Conservation (phyloP, 2,113 vertebrate genomes). For the Boulengeromyrus knoepffleri region DNA sequence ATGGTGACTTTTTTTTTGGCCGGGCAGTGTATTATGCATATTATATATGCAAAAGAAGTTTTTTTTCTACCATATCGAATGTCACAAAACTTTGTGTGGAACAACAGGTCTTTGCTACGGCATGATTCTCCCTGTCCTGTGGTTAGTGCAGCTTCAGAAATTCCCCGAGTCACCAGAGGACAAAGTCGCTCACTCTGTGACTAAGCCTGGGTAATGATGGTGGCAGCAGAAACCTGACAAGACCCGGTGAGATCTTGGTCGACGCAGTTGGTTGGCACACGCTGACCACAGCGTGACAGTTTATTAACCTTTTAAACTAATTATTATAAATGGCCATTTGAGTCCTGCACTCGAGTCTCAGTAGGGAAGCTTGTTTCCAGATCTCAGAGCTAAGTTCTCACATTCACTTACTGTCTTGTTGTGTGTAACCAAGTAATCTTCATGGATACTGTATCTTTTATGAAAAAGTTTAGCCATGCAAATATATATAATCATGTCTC, state of each 20-base stretch:
- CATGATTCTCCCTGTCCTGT: not conserved
- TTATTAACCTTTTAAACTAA: not conserved
- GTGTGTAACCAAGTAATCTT: not conserved
- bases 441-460: not conserved
- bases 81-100: not conserved
- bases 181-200: not conserved
- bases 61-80: not conserved
- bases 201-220: not conserved
- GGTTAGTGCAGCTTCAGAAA: not conserved
- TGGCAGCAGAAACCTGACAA: not conserved
- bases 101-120: not conserved
- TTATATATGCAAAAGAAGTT: not conserved
- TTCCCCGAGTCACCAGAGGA: not conserved
- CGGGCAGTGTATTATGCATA: not conserved
- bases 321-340: not conserved
- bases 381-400: not conserved
- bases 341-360: not conserved
- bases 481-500: not conserved
- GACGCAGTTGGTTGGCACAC: not conserved
- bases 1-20: too few relatives aligned
- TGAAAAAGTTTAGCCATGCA: not conserved
- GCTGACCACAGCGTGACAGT: not conserved
- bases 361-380: not conserved
- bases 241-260: not conserved
- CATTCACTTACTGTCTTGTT: not conserved